Conservation (phyloP, 2,797 vertebrate species). For the Novumbra hubbsi region DNA sequence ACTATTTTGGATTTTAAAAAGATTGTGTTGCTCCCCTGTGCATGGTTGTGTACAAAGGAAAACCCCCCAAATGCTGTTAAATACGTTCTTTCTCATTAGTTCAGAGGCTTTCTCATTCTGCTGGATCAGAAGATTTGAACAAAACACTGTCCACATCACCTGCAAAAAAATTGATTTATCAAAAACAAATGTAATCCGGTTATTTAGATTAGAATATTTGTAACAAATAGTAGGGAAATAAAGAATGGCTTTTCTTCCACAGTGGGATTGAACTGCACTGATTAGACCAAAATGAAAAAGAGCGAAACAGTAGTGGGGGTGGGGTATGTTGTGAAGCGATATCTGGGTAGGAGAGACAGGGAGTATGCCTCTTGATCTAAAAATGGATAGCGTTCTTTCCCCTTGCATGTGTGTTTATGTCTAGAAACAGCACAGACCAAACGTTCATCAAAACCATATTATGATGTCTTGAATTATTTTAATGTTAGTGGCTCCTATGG, state of each 20-base stretch:
- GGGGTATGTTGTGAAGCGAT: not conserved
- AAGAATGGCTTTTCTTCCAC: not conserved
- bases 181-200: too few species aligned
- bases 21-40: not conserved
- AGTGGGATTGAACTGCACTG: slow-evolving; percentile 26
- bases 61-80: not conserved
- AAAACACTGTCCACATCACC: too few species aligned
- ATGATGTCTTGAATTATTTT: not conserved
- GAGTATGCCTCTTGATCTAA: not conserved
- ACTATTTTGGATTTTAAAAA: slow-evolving; percentile 10
- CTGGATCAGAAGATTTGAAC: not conserved
- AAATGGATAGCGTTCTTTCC: not conserved
- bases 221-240: not conserved
- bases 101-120: not conserved
- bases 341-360: not conserved
- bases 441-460: not conserved
- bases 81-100: not conserved
- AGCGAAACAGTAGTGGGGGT: slow-evolving; percentile 25
- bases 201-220: not conserved
- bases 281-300: slow-evolving; percentile 45
- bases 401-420: not conserved
- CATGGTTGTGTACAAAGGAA: not conserved
- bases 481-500: not conserved
- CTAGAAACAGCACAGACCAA: not conserved
- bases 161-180: too few species aligned